These are phyloP conservation scores for Cossypha polioptera DNA, from an alignment of 2,797 vertebrate genomes.

Conservation along the genomic window DNA sequence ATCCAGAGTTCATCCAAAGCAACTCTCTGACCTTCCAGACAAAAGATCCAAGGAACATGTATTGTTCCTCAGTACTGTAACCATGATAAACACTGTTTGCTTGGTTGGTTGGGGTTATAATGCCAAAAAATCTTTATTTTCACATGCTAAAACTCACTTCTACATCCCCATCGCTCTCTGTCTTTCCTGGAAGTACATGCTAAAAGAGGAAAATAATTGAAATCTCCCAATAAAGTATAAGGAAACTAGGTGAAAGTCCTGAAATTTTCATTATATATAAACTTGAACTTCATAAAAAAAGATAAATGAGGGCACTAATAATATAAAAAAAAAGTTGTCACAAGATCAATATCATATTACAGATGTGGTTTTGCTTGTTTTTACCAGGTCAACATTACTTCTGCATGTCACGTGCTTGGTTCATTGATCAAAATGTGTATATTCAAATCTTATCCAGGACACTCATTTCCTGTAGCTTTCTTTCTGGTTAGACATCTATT, in stretches of 20 bases:
- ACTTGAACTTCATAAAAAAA: not conserved
- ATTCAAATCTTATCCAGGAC: not conserved
- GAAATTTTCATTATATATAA: not conserved
- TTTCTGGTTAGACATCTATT: not conserved
- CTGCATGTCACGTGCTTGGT: not conserved
- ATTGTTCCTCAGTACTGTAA: not conserved
- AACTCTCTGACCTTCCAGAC: not conserved
- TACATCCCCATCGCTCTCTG: not conserved
- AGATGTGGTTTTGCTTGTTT: not conserved
- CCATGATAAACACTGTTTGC: fast-evolving
- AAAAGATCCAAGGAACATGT: not conserved
- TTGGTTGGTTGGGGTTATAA: not conserved
- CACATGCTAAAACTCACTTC: not conserved
- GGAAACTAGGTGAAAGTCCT: not conserved
- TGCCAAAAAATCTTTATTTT: not conserved
- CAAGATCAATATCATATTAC: not conserved
- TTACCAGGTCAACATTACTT: not conserved
- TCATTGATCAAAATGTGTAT: not conserved
- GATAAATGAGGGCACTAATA: not conserved
- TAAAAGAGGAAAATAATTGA: not conserved
- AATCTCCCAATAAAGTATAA: not conserved
- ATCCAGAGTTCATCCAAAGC: not conserved
- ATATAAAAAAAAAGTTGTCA: not conserved
- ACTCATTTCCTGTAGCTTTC: not conserved
- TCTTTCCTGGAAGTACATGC: not conserved